Conservation (phyloP, 2,113 vertebrate genomes). For the Trochalopteron elliotii region DNA sequence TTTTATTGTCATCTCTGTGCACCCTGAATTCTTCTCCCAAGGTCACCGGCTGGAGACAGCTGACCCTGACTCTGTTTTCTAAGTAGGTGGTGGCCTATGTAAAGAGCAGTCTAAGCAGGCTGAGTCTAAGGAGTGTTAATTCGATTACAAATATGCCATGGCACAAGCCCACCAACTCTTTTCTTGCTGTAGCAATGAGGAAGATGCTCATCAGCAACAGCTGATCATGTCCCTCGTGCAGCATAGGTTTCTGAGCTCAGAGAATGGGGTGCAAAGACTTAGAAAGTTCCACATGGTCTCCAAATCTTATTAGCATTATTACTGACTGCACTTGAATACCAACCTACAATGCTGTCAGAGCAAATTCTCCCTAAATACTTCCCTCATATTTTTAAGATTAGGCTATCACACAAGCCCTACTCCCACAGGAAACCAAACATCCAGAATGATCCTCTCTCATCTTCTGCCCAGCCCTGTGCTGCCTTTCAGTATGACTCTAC, state of each 20-base stretch:
- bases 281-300: fast-evolving
- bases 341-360: not conserved
- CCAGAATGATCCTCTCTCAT: not conserved
- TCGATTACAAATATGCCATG: fast-evolving
- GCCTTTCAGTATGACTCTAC: not conserved
- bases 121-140: not conserved
- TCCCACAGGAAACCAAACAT: not conserved
- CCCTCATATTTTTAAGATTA: not conserved
- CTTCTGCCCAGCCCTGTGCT: not conserved
- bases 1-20: not conserved
- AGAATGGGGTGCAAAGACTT: not conserved
- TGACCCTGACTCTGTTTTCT: not conserved
- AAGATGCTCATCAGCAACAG: not conserved
- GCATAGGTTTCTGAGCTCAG: not conserved
- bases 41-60: not conserved
- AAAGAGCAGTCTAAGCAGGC: not conserved
- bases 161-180: not conserved
- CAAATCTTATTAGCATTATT: not conserved
- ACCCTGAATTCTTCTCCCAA: not conserved
- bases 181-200: not conserved
- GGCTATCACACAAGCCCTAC: not conserved
- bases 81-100: not conserved
- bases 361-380: not conserved
- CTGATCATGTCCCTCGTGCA: not conserved
- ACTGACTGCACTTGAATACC: not conserved